A percentile compares a stretch with the other conserved stretches of the same genome.
Evolutionary conservation across 2,797 vertebrate genomes (phyloP).

Genomic region (Catharus ustulatus): DNA sequence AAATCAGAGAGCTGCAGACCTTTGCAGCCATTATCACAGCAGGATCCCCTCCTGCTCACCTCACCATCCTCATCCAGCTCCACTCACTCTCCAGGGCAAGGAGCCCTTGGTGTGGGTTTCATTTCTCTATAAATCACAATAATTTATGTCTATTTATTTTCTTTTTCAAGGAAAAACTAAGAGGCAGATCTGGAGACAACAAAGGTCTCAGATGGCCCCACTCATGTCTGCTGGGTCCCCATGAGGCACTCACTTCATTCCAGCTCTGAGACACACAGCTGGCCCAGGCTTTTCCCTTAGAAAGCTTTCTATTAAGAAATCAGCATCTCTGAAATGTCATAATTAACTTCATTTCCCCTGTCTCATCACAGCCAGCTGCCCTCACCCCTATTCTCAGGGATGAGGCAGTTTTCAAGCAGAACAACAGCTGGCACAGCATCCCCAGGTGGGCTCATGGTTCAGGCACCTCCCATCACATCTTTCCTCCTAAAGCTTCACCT

Average conservation of each 20-base stretch:
- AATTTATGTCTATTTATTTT: neutral
- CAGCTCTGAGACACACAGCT: neutral
- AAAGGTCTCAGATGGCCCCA: neutral
- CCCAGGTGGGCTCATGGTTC: neutral
- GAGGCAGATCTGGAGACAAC: neutral
- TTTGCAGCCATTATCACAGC: neutral
- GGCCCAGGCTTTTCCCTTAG: neutral
- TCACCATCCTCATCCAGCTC: neutral
- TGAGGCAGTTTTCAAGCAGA: neutral
- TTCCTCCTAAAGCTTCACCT: neutral
- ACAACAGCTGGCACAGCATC: neutral
- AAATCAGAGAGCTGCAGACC: neutral
- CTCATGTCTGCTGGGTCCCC: neutral
- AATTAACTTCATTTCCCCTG: constrained; percentile 20
- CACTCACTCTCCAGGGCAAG: neutral
- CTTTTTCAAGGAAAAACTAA: neutral
- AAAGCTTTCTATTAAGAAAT: constrained; percentile 5
- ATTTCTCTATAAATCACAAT: neutral
- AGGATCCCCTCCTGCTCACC: neutral
- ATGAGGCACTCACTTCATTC: neutral
- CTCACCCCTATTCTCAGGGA: neutral
- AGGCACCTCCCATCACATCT: neutral
- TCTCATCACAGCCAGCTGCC: neutral
- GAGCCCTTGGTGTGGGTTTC: neutral
- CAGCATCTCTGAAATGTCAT: neutral